Percentiles rank a stretch among this genome's conserved stretches.
These are phyloP conservation scores for Noctua pronuba DNA, from an alignment of 2,888 invertebrate genomes.

Conservation along the genomic window DNA sequence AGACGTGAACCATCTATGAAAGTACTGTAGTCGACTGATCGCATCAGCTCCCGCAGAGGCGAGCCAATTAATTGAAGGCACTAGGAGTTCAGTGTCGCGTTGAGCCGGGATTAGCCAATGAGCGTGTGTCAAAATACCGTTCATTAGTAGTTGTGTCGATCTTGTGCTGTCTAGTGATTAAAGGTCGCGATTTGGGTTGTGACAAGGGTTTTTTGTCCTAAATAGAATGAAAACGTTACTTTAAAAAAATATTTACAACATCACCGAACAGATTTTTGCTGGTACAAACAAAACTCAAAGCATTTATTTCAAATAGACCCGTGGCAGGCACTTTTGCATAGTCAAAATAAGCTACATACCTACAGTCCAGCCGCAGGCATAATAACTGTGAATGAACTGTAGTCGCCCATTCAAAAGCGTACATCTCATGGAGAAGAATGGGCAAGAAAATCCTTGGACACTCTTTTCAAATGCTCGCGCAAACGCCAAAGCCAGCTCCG, in stretches of 20 bases:
- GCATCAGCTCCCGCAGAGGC: conserved; percentile 54
- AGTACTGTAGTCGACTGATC: conserved; percentile 40
- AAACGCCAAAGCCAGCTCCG: neutral
- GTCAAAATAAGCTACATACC: neutral
- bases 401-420: neutral
- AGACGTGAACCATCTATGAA: neutral
- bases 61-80: conserved; percentile 65
- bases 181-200: neutral
- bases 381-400: too few relatives aligned
- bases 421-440: neutral
- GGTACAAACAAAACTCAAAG: neutral
- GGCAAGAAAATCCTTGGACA: neutral
- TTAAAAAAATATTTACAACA: neutral
- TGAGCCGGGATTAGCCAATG: conserved; percentile 61
- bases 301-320: neutral
- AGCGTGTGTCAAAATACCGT: conserved; percentile 50
- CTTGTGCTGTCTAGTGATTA: conserved; percentile 30
- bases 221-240: neutral
- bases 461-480: neutral
- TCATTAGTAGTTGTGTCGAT: conserved; percentile 47
- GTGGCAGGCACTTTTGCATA: neutral
- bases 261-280: neutral
- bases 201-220: neutral
- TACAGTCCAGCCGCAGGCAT: neutral
- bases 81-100: conserved; percentile 58